Percentiles rank a stretch among this genome's conserved stretches.
These are phyloP conservation scores for Pristionchus mayeri DNA, from an alignment of 2,888 invertebrate genomes.

Conservation along the genomic window DNA sequence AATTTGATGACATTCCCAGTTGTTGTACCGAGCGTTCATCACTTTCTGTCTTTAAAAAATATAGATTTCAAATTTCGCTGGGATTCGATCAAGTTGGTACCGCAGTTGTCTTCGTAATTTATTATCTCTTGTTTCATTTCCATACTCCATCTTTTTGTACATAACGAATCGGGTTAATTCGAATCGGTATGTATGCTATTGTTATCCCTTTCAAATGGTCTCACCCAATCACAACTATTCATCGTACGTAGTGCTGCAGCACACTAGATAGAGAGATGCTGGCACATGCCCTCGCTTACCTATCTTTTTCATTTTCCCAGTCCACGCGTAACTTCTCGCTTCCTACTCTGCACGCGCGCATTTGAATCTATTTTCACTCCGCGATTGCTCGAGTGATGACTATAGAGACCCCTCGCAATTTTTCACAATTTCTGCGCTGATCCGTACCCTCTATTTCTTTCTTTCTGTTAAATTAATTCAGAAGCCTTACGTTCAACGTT, in stretches of 20 bases:
- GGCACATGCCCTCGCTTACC: not conserved
- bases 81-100: not conserved
- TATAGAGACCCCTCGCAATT: not conserved
- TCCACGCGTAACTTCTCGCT: not conserved
- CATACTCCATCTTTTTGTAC: not conserved
- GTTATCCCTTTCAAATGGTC: not conserved
- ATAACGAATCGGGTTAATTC: slow-evolving; percentile 9
- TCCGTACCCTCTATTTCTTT: not conserved
- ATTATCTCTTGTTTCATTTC: not conserved
- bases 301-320: not conserved
- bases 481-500: not conserved
- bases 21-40: not conserved
- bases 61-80: too few relatives aligned
- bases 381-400: slow-evolving; percentile 45
- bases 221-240: not conserved
- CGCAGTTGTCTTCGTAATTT: not conserved
- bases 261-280: not conserved
- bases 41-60: too few relatives aligned
- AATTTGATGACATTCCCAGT: not conserved
- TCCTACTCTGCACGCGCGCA: slow-evolving; percentile 9
- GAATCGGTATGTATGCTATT: slow-evolving; percentile 24
- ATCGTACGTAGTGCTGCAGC: not conserved
- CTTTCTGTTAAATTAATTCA: not conserved
- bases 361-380: slow-evolving; percentile 41
- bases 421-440: slow-evolving; percentile 1